Conservation (phyloP, 2,888 invertebrate genomes). For the Congeria kusceri region DNA sequence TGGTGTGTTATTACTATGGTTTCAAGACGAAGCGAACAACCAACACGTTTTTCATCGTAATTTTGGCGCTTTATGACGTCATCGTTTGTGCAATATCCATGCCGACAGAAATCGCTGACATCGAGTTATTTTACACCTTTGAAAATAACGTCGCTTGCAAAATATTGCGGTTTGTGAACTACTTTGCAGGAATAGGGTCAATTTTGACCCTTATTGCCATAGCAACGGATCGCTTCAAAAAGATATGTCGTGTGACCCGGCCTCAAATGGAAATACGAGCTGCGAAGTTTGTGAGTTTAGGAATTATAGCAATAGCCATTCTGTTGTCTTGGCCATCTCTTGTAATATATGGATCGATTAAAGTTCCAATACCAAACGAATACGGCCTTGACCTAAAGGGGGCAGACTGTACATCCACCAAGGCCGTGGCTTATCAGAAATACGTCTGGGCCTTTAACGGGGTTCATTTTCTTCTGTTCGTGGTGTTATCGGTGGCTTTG, state of each 20-base stretch:
- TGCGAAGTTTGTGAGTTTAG: constrained; percentile 52
- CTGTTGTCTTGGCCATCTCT: constrained; percentile 67
- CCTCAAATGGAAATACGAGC: constrained; percentile 65
- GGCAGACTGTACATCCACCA: constrained; percentile 70
- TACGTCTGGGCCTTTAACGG: constrained; percentile 70
- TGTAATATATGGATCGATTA: constrained; percentile 67
- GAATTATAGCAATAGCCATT: constrained; percentile 40
- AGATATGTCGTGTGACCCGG: constrained; percentile 70
- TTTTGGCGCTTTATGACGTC: constrained; percentile 71
- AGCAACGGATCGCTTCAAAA: constrained; percentile 72
- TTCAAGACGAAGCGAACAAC: constrained; percentile 68
- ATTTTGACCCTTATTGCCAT: constrained; percentile 70
- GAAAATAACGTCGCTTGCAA: constrained; percentile 67
- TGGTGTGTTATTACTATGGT: constrained; percentile 71
- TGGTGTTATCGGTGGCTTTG: constrained; percentile 57
- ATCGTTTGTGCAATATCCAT: constrained; percentile 69
- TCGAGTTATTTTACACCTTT: constrained; percentile 70
- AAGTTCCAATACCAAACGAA: constrained; percentile 57
- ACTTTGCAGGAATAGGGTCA: constrained; percentile 67
- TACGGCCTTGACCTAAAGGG: constrained; percentile 53
- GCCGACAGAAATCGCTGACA: constrained; percentile 74
- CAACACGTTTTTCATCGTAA: constrained; percentile 70
- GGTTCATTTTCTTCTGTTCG: constrained; percentile 66
- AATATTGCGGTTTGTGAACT: constrained; percentile 67
- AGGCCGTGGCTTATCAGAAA: constrained; percentile 52